phyloP scores from a whole-genome alignment of 1,140 invertebrate genomes.

The Anastrepha obliqua region DNA sequence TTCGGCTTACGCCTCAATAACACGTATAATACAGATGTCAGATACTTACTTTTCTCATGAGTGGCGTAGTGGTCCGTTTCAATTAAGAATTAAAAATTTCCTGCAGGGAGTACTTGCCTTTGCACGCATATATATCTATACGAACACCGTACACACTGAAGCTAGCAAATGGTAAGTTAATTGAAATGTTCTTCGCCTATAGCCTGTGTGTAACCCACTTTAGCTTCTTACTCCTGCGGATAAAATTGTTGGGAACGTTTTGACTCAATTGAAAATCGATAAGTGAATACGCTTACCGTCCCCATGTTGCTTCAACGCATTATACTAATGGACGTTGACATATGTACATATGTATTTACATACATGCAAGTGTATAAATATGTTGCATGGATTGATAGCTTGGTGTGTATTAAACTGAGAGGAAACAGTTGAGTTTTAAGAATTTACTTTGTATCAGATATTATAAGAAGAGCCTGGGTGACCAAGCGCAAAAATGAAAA shows the following conservation, averaged over 20 bases:
- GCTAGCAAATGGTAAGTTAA: slow-evolving; percentile 8
- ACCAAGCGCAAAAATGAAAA: background rate
- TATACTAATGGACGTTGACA: background rate
- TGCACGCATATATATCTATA: background rate
- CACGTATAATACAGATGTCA: too few species aligned
- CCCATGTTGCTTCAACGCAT: background rate
- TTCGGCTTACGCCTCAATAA: too few species aligned
- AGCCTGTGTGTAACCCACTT: background rate
- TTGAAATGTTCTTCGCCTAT: background rate
- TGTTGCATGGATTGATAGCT: background rate
- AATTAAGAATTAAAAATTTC: too few species aligned
- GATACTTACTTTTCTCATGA: too few species aligned
- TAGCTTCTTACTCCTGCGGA: background rate
- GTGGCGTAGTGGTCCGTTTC: too few species aligned
- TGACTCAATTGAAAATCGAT: slow-evolving; percentile 13
- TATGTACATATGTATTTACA: background rate
- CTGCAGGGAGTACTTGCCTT: background rate
- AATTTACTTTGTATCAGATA: background rate
- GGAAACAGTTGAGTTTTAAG: background rate
- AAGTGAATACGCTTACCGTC: background rate
- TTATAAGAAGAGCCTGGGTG: too few species aligned
- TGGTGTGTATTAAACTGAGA: background rate
- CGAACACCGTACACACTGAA: background rate
- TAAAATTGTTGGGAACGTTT: background rate
- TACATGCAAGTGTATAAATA: background rate